Percentiles rank a stretch among this genome's conserved stretches.
These are phyloP conservation scores for Oceanites oceanicus DNA, from an alignment of 2,113 vertebrate genomes.

Conservation along the genomic window DNA sequence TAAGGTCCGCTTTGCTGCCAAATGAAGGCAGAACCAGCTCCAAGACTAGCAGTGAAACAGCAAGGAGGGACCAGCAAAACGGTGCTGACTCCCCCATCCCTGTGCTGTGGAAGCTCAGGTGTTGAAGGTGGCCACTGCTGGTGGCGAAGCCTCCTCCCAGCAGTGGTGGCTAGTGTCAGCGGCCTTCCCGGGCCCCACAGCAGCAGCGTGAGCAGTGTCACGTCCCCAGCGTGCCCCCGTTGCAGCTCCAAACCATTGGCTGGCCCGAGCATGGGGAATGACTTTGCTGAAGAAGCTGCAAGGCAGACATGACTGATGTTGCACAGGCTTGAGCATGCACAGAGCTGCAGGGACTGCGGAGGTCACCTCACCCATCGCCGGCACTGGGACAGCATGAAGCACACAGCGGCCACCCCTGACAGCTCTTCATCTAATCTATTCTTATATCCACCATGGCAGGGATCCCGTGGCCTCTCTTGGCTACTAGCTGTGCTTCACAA, in stretches of 20 bases:
- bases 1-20: background rate
- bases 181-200: background rate
- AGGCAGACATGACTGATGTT: background rate
- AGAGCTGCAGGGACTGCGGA: background rate
- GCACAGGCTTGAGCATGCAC: background rate
- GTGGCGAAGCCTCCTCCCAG: background rate
- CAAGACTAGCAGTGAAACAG: background rate
- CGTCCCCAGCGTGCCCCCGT: fast-evolving
- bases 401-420: background rate
- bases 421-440: background rate
- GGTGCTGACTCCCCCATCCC: background rate
- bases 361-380: background rate
- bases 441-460: background rate
- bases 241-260: fast-evolving
- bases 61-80: background rate
- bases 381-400: background rate
- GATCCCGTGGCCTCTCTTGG: background rate
- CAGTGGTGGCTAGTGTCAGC: background rate
- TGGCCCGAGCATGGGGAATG: fast-evolving
- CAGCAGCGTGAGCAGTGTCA: background rate
- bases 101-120: background rate
- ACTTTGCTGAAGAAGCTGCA: background rate
- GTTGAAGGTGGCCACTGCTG: background rate
- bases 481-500: background rate
- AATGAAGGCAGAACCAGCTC: background rate